Base-by-base conservation (phyloP, 2,888 invertebrate genomes). In the Limnephilus lunatus region DNA sequence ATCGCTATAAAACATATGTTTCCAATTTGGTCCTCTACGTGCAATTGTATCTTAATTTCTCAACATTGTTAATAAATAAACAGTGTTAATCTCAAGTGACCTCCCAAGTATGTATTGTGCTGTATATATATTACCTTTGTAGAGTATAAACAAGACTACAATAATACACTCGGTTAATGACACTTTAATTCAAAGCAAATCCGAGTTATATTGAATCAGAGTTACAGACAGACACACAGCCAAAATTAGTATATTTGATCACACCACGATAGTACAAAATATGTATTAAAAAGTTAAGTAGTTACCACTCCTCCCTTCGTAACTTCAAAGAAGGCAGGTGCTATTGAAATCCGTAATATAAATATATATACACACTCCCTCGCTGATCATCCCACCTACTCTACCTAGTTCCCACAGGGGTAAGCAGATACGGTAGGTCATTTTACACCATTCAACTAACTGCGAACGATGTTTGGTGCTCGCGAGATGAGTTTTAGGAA, bases 341-440 rank as follows among this genome's bases (percentile, higher is more conserved):
- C 39, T 89, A 89, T 89, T 80, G 35, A 81, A 89, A 89, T 89
- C 81, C 4, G 88, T 80, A 81, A 68, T 89, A 32, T 35, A 89
- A 89, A 80, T 89, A 44, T 44, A 44, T 44, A 19, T 81, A 89
- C 25, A 89, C n/a, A n/a, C 88, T n/a, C 35, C 80, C 68, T 32
- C 80, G 68, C 31, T 32, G 31, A 31, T 35, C 31, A 30, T 31
- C 48, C 15, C 30, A 85, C 44, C 35, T 3, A 15, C 48, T 85
- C 15, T 53, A 30, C 39, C 39, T 25, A 80, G 35, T 89, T 89
- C 81, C 80, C 81, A 89, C 88, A 80, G n/a, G 88, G 80, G 88
- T 89, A 89, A 89, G 88, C 88, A 89, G 81, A 89, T 44, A 89
- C 39, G 35, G 80, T 89, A 35, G 88, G 32, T 89, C 88, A 11